Evolutionary conservation across 2,888 invertebrate genomes (phyloP), one percentile per base, ranked within the genome.

Genomic region (Orthonevra nobilis): DNA sequence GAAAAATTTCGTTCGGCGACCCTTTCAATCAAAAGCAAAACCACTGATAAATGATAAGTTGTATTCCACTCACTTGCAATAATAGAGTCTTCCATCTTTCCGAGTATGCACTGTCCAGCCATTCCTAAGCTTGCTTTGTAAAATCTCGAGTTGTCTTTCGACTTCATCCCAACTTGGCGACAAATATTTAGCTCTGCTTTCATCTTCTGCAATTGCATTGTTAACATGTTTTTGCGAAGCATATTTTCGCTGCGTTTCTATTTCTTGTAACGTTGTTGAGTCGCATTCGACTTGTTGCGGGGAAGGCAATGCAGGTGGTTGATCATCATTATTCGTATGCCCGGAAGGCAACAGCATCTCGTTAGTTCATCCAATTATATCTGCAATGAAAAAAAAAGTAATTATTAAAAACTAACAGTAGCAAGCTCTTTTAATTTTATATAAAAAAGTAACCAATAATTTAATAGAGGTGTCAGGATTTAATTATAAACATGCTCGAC

Each of bases 21-120:
- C 28, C 40, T n/a, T 40, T 56, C 12, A 30, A 56, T 56, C n/a
- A n/a, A n/a, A n/a, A n/a, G n/a, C n/a, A n/a, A n/a, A n/a, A n/a
- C n/a, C n/a, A n/a, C n/a, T n/a, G n/a, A n/a, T 12, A 20, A 12
- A 38, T 38, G 15, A 14, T 15, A 14, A 28, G 10, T 9, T n/a
- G 10, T 28, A 20, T 14, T 23, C 4, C 7, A 91, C 95, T 93
- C 90, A 96, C 96, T 97, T 96, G 94, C 96, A 96, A 91, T 95
- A 97, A 89, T 96, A 96, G 75, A 95, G 92, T 83, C 96, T 91
- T 81, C 95, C 95, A 86, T 94, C 94, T 84, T 93, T 92, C 86
- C 92, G 93, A 74, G 92, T 91, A 87, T 95, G 94, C n/a, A 93
- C 93, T 10, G 93, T 94, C 94, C 94, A 95, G 70, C 94, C 94